Percentiles rank a stretch among this genome's conserved stretches.
Evolutionary conservation across 2,797 vertebrate species (phyloP).

Genomic region (Merluccius polli): DNA sequence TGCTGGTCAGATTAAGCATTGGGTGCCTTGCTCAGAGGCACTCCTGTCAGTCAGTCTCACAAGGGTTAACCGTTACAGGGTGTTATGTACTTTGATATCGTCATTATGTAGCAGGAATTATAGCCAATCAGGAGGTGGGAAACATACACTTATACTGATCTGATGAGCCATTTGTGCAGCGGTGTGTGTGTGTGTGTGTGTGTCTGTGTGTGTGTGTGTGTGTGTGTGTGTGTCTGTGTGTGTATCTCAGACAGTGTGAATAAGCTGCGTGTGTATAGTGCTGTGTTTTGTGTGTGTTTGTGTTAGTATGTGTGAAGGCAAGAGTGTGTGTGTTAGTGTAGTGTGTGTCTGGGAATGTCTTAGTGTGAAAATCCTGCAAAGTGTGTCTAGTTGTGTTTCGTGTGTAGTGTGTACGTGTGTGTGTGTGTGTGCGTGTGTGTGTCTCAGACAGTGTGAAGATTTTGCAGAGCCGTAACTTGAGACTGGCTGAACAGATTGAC

Average conservation of each 20-base stretch:
- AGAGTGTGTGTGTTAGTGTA: no score
- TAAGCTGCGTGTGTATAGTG: not conserved
- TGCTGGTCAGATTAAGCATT: not conserved
- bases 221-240: not conserved
- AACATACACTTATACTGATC: not conserved
- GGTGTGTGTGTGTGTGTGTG: not conserved
- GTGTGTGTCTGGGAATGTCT: not conserved
- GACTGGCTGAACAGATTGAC: slow-evolving; percentile 50
- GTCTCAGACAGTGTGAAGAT: slow-evolving; percentile 35
- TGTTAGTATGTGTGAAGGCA: not conserved
- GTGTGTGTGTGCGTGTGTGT: slow-evolving; percentile 22
- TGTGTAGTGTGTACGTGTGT: slow-evolving; percentile 2
- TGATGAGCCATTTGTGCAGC: slow-evolving; percentile 5
- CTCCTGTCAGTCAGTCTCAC: not conserved
- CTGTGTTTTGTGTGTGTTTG: not conserved
- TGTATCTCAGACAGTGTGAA: not conserved
- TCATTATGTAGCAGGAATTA: not conserved
- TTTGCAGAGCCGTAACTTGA: slow-evolving; percentile 57
- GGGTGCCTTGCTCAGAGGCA: not conserved
- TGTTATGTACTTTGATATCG: not conserved
- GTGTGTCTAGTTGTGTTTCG: not conserved
- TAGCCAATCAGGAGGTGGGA: not conserved
- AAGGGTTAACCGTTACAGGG: not conserved
- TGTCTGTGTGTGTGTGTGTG: not conserved
- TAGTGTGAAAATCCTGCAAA: not conserved